These are phyloP conservation scores for Zosterops hypoxanthus DNA, from an alignment of 2,113 vertebrate species.

Conservation along the genomic window DNA sequence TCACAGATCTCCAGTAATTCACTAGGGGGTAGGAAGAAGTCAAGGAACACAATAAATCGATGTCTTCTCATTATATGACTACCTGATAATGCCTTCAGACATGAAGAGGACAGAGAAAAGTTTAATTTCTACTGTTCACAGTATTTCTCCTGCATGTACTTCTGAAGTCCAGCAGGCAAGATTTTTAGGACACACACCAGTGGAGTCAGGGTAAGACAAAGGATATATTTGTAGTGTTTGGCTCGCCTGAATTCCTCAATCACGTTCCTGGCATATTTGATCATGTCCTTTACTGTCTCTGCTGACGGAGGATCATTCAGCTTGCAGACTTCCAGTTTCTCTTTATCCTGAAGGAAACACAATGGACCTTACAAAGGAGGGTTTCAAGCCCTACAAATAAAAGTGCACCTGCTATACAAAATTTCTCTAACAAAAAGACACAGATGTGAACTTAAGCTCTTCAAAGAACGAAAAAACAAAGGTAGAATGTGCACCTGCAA, in stretches of 20 bases:
- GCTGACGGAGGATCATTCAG: slow-evolving; percentile 76
- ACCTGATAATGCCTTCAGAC: background rate
- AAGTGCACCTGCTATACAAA: slow-evolving; percentile 1
- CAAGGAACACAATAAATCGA: slow-evolving; percentile 71
- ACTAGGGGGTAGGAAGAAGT: slow-evolving; percentile 83
- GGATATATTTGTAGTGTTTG: slow-evolving; percentile 93
- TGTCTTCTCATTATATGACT: background rate
- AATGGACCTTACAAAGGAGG: background rate
- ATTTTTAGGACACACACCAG: background rate
- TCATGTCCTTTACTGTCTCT: slow-evolving; percentile 82
- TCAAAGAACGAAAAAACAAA: slow-evolving; percentile 37
- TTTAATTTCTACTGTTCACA: background rate
- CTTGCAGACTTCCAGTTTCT: slow-evolving; percentile 87
- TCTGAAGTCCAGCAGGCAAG: background rate
- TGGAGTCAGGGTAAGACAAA: slow-evolving; percentile 47
- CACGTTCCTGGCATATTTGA: slow-evolving; percentile 85
- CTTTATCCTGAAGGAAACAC: slow-evolving; percentile 81
- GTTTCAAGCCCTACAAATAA: background rate
- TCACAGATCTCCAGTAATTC: slow-evolving; percentile 95
- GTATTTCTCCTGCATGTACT: background rate
- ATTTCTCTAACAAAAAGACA: slow-evolving; percentile 12
- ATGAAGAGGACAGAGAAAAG: background rate
- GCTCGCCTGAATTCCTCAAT: slow-evolving; percentile 89
- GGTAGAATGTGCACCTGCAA: background rate
- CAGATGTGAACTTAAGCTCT: slow-evolving; percentile 5